Evolutionary conservation across 1,140 invertebrate genomes (phyloP), one percentile per base, ranked within the genome.

Genomic region (Sycophaga agraensis): DNA sequence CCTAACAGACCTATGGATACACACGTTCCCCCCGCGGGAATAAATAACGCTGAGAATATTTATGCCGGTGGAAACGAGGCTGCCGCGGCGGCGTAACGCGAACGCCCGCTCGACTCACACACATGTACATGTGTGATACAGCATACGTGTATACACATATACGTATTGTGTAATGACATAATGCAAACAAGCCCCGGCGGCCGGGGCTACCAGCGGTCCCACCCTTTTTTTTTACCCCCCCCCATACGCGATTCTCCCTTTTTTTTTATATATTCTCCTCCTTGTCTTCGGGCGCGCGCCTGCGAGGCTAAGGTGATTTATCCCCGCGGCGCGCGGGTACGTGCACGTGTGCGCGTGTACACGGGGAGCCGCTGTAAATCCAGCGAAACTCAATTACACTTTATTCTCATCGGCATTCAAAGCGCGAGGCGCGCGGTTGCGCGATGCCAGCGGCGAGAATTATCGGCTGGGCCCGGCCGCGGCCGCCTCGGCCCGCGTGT

Each of bases 81-180:
- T n/a, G n/a, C n/a, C 19, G 24, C 24, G 26, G 11, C 4, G 11
- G 1, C 7, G 53, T 31, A 55, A 43, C 4, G 28, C 4, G 28
- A 31, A 31, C 28, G 28, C 4, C 5, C 28, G 11, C 11, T 6
- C 5, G 28, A 31, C 28, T 31, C 11, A 31, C 28, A 31, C 28
- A 31, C 28, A 16, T 21, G 43, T 24, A 42, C 39, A 1, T 19
- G 11, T 31, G 11, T 43, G 24, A 14, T 31, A 2, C 14, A 1
- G 21, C 8, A 19, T 12, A 31, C 28, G 11, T 2, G 11, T 19
- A 16, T 2, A 28, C 17, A 26, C 28, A n/a, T 26, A 4, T 34
- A n/a, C 14, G 26, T 14, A 63, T 63, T 57, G 61, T 63, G 61
- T 58, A 63, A 63, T 63, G 61, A 63, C 54, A 63, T 63, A 63